Conservation (phyloP, 1,140 invertebrate genomes). For the Bombus vancouverensis region DNA sequence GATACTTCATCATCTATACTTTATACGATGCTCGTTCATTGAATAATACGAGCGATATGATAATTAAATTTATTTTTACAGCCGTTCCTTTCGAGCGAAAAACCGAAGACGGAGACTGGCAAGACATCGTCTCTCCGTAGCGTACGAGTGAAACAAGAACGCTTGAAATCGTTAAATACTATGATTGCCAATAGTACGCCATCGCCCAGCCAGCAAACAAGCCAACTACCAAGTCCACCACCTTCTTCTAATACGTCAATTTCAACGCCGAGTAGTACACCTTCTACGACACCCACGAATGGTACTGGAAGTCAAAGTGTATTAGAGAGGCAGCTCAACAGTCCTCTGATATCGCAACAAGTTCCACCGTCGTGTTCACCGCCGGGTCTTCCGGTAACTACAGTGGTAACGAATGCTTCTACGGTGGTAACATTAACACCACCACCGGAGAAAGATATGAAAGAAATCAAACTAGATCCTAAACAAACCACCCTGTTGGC, state of each 20-base stretch:
- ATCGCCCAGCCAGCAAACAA: slow-evolving; percentile 60
- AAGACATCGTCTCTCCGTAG: slow-evolving; percentile 84
- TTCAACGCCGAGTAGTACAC: slow-evolving; percentile 74
- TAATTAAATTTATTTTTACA: slow-evolving; percentile 41
- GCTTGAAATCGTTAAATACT: slow-evolving; percentile 80
- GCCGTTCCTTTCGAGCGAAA: slow-evolving; percentile 78
- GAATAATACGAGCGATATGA: background rate
- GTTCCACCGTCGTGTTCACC: slow-evolving; percentile 73
- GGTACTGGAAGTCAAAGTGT: slow-evolving; percentile 72
- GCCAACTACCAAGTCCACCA: slow-evolving; percentile 75
- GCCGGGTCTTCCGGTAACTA: slow-evolving; percentile 71
- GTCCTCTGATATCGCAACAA: slow-evolving; percentile 78
- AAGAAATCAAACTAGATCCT: slow-evolving; percentile 77
- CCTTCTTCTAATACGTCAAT: slow-evolving; percentile 76
- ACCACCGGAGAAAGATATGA: slow-evolving; percentile 79
- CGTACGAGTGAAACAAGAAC: slow-evolving; percentile 85
- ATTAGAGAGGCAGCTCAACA: slow-evolving; percentile 79
- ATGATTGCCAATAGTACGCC: slow-evolving; percentile 75
- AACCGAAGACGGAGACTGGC: slow-evolving; percentile 81
- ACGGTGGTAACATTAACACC: slow-evolving; percentile 78
- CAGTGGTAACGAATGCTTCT: slow-evolving; percentile 77
- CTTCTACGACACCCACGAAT: slow-evolving; percentile 74
- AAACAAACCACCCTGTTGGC: slow-evolving; percentile 79
- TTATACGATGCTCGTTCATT: too few relatives aligned
- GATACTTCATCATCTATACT: background rate